Evolutionary conservation across 2,113 vertebrate genomes (phyloP), one percentile per base, ranked within the genome.

Genomic region (Alces alces): DNA sequence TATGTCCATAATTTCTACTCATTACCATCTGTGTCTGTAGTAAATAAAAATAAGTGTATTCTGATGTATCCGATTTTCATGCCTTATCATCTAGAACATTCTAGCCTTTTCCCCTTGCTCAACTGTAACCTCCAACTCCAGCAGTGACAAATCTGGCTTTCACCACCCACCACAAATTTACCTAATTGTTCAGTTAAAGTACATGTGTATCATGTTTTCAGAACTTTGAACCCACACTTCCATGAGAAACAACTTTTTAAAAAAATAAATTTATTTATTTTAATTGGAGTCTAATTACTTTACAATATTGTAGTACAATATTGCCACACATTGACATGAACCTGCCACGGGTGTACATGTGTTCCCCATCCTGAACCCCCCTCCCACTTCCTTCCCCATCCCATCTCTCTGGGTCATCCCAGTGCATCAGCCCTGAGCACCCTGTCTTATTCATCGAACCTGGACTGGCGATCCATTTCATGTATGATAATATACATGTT

Each of bases 311-410:
- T 36, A 70, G 36, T 70, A 4, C n/a, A n/a, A 17, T 21, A 36
- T 36, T 36, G n/a, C n/a, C 33, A 36, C n/a, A 36, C 33, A 21
- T 19, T 33, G 33, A 66, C 4, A 66, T 36, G 64, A 36, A 66
- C 36, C 33, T 0, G 0, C 16, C 17, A 21, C 0, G 2, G n/a
- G n/a, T 70, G 8, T 70, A 70, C 4, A 36, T 36, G n/a, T 70
- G 64, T 36, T 36, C 64, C 9, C 17, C n/a, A 36, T 70, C 5
- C n/a, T 1, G 4, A 36, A 70, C 0, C 17, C 64, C 58, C 64
- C 64, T n/a, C 33, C 64, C 17, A 2, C 17, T 4, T 36, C 17
- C 64, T n/a, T 11, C 17, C 64, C 5, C n/a, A 36, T 70, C n/a
- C n/a, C 64, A 21, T 21, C n/a, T 9, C n/a, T 66, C n/a, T 70